Percentiles rank a stretch among this genome's conserved stretches.
These are phyloP conservation scores for Pteromalus puparum DNA, from an alignment of 1,140 invertebrate species.

Conservation along the genomic window DNA sequence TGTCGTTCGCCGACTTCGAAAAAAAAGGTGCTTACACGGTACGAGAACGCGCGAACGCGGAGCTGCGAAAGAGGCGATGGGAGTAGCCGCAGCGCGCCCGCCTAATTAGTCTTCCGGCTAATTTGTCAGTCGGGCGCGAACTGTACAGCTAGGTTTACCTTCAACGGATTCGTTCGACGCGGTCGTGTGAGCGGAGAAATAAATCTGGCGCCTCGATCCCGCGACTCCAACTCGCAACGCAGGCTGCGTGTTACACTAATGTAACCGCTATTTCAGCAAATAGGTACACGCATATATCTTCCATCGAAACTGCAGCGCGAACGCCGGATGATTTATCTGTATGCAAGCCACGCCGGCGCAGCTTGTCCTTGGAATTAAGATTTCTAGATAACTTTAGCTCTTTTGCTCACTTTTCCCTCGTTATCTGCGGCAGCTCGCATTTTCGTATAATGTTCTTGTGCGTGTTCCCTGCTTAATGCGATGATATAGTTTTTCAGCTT, in stretches of 20 bases:
- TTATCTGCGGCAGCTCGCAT: conserved; percentile 7
- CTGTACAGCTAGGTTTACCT: not conserved
- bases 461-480: conserved; percentile 1
- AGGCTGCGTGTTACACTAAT: conserved; percentile 31
- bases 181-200: not conserved
- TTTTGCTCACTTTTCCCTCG: conserved; percentile 29
- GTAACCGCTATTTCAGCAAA: conserved; percentile 45
- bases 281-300: conserved; percentile 28
- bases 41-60: not conserved
- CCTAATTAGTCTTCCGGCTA: conserved; percentile 45
- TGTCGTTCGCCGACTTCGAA: not conserved
- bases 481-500: not conserved
- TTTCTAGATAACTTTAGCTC: conserved; percentile 31
- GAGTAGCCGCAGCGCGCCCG: not conserved
- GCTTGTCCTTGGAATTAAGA: conserved; percentile 24
- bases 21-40: conserved; percentile 37
- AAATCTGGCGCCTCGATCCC: not conserved
- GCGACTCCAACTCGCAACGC: not conserved
- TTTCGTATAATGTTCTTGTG: not conserved
- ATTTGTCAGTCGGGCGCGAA: conserved; percentile 24
- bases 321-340: conserved; percentile 34
- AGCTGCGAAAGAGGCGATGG: conserved; percentile 27
- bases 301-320: conserved; percentile 12
- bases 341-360: not conserved
- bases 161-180: not conserved